These are phyloP conservation scores for Geotrupes spiniger DNA, from an alignment of 2,888 invertebrate genomes.

Conservation along the genomic window DNA sequence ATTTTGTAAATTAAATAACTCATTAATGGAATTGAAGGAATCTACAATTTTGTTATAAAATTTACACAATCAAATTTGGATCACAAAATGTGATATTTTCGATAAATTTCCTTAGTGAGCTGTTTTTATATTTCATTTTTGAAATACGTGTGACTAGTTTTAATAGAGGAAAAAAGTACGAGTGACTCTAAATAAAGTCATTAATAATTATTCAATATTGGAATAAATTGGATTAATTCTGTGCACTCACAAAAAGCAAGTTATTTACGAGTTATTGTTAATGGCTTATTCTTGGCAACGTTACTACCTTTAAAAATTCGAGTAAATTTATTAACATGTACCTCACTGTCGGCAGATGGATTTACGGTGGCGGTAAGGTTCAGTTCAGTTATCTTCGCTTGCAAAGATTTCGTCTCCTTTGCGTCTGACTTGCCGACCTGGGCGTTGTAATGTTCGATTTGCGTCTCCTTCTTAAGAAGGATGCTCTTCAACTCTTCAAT, in stretches of 20 bases:
- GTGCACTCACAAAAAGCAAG: neutral
- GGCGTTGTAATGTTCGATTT: slow-evolving; percentile 30
- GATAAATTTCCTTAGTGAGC: too few relatives aligned
- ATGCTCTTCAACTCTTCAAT: slow-evolving; percentile 40
- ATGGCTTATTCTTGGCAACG: slow-evolving; percentile 1
- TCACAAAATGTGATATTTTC: too few relatives aligned
- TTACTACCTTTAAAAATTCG: slow-evolving; percentile 1
- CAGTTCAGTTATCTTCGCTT: slow-evolving; percentile 31
- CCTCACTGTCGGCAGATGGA: slow-evolving; percentile 38
- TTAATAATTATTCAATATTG: too few relatives aligned
- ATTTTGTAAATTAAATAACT: too few relatives aligned
- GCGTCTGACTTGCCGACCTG: slow-evolving; percentile 1
- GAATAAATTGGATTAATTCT: too few relatives aligned
- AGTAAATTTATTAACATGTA: slow-evolving; percentile 27
- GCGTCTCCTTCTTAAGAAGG: slow-evolving; percentile 31
- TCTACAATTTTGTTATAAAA: too few relatives aligned
- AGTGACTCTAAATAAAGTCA: too few relatives aligned
- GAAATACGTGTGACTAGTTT: too few relatives aligned
- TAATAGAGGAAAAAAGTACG: too few relatives aligned
- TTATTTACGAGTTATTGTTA: neutral
- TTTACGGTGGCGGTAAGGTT: slow-evolving; percentile 31
- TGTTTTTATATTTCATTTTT: too few relatives aligned
- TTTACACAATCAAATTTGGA: too few relatives aligned
- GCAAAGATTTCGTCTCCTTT: slow-evolving; percentile 26
- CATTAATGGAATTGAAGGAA: too few relatives aligned